These are phyloP conservation scores for Himalopsyche anomala DNA, from an alignment of 2,888 invertebrate genomes.

Conservation along the genomic window DNA sequence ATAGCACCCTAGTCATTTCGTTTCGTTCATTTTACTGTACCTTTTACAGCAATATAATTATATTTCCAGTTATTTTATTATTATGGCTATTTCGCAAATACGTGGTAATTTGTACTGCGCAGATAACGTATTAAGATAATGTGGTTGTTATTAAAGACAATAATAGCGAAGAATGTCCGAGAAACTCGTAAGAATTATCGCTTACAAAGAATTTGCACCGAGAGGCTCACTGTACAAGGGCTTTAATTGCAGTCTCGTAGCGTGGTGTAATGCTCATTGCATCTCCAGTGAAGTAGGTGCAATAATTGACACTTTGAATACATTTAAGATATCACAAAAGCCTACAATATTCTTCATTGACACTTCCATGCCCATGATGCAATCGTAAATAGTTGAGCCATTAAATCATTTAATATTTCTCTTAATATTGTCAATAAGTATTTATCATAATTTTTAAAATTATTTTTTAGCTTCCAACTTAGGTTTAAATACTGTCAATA, in stretches of 20 bases:
- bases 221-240: background rate
- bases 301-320: background rate
- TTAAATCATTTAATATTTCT: too few relatives aligned
- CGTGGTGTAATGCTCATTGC: slow-evolving; percentile 10
- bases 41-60: background rate
- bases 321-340: background rate
- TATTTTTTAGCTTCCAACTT: too few relatives aligned
- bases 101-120: background rate
- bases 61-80: background rate
- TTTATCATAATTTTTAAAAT: too few relatives aligned
- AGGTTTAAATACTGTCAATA: too few relatives aligned
- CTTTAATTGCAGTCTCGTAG: background rate
- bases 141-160: background rate
- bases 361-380: too few relatives aligned
- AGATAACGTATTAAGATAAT: slow-evolving; percentile 14
- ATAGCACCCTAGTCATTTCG: background rate
- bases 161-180: background rate
- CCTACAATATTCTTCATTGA: background rate
- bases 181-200: background rate
- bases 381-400: too few relatives aligned
- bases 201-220: background rate
- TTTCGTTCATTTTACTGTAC: background rate
- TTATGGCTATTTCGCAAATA: background rate
- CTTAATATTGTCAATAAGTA: too few relatives aligned
- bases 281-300: background rate